Evolutionary conservation across 1,140 invertebrate species (phyloP), one percentile per base, ranked within the genome.

Genomic region (Pseudomyrmex pallidus): DNA sequence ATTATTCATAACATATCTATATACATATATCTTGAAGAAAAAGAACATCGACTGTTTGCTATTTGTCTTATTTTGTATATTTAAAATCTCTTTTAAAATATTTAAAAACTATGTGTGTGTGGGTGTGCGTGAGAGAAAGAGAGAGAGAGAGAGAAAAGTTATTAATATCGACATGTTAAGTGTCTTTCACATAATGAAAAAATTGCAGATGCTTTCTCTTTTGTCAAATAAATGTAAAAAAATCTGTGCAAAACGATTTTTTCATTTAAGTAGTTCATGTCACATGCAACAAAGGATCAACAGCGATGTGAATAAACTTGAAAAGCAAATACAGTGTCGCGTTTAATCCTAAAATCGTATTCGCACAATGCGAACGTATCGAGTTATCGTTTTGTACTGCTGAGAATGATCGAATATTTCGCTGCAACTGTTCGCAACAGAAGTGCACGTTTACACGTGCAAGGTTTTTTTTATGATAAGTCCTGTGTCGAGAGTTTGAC

Each of bases 311-410:
- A 22, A 70, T 78, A 78, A 68, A 78, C 48, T 70, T 78, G 68
- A 54, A 57, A 70, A 57, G 76, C 76, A 78, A 78, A 78, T 25
- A 78, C 44, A 25, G 35, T 17, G 63, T 59, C 76, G 20, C 54
- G n/a, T 78, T 80, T 80, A 80, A 80, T 72, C 44, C 54, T 17
- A 54, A 68, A 72, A 80, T 80, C 64, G 56, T 46, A 59, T 80
- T 80, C 44, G 12, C 12, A 15, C 66, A 25, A n/a, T 50, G 56
- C 25, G 22, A 44, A n/a, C 50, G n/a, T 72, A 78, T 80, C 76
- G 59, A 80, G 76, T 50, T 35, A 35, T 35, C 57, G 76, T 66
- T 80, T 80, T 72, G 22, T 59, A 50, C 50, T 20, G 76, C 66
- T 35, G 54, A 80, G 66, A 80, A 66, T 72, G 66, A 59, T 57